These are phyloP conservation scores for Chrysolina americana DNA, from an alignment of 2,888 invertebrate species.

Conservation along the genomic window DNA sequence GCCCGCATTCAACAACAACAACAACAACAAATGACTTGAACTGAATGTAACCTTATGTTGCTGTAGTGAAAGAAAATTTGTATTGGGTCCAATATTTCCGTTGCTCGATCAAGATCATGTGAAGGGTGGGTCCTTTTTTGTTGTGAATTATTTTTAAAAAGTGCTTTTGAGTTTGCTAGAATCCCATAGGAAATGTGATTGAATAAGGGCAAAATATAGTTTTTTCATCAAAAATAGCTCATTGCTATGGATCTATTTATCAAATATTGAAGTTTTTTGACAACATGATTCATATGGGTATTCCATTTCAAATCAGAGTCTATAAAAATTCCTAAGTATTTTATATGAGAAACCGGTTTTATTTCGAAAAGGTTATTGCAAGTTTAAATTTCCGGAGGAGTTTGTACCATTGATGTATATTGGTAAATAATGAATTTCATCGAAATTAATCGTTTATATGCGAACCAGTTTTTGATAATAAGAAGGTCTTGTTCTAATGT, in stretches of 20 bases:
- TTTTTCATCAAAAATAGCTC: not conserved
- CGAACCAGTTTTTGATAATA: no score
- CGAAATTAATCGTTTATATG: no score
- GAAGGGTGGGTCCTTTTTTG: not conserved
- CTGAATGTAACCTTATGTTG: constrained; percentile 23
- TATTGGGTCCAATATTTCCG: constrained; percentile 17
- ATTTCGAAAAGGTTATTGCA: constrained; percentile 15
- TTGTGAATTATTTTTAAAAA: constrained; percentile 5
- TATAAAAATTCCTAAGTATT: no score
- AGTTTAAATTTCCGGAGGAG: constrained; percentile 7
- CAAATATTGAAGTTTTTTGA: no score
- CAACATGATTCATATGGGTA: no score
- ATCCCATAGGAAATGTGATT: constrained; percentile 8
- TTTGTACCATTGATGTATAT: constrained; percentile 13
- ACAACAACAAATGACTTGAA: no score
- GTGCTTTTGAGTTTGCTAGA: not conserved
- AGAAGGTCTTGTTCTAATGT: no score
- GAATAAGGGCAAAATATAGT: not conserved
- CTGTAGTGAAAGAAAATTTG: constrained; percentile 11
- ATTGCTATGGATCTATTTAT: constrained; percentile 8
- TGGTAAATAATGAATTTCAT: not conserved
- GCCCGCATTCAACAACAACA: no score
- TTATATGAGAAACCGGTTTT: not conserved
- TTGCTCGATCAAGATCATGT: not conserved
- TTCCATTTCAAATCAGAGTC: no score